Evolutionary conservation across 2,113 vertebrate genomes (phyloP), one percentile per base, ranked within the genome.

Genomic region (Struthio camelus): DNA sequence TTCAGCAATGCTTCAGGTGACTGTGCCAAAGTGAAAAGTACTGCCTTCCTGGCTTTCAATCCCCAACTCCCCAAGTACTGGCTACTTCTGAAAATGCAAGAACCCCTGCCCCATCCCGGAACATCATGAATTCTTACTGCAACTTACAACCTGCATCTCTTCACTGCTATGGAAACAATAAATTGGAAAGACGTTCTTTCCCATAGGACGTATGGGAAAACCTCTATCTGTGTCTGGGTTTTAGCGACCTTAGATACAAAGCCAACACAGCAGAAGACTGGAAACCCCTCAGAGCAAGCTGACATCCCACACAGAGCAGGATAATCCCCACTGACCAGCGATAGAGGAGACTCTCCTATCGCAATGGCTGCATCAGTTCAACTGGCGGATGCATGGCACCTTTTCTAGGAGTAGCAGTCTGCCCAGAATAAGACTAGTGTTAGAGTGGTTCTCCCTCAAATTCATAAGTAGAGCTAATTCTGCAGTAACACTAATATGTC

Each of bases 81-180:
- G 36, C 58, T 69, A 14, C 42, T 48, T 80, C 30, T 77, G 65
- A 54, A 77, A 73, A 69, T 19, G 85, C 2, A 44, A 48, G 48
- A 85, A 25, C 11, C 11, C 11, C 28, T 50, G 27, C 38, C 11
- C 54, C 0, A 0, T 50, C 65, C 44, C 36, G 24, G 44, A 87
- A 69, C 69, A 76, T 50, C 50, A 40, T 3, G 7, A 64, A 59
- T 9, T 59, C 58, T 51, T 80, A 40, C 44, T 76, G 61, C 46
- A 75, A 70, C 72, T 32, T 48, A 64, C 53, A 90, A 36, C 27
- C 38, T 79, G 30, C 36, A 44, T 25, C 59, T 69, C 24, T 28
- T 30, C 54, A 20, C 13, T 20, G 42, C 64, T 58, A 7, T 11
- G 28, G 30, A 11, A 73, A 38, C 48, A 44, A 46, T 58, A 58